These are phyloP conservation scores for Erpornis zantholeuca DNA, from an alignment of 2,113 vertebrate species.

Conservation along the genomic window DNA sequence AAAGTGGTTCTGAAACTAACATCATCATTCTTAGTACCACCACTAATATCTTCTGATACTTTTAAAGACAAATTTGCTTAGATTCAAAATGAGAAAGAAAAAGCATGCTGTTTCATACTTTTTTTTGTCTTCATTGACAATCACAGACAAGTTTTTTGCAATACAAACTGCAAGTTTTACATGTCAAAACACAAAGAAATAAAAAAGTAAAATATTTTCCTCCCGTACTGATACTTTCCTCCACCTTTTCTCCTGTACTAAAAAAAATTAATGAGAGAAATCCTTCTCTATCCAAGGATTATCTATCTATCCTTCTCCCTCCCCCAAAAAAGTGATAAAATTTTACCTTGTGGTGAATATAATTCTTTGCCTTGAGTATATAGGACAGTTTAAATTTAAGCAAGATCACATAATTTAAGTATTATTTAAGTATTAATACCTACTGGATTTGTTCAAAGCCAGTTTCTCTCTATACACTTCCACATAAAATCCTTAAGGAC, in stretches of 20 bases:
- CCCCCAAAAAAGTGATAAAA: fast-evolving
- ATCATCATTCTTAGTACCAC: background rate
- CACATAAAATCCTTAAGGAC: background rate
- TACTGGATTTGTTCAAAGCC: background rate
- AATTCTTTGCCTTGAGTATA: background rate
- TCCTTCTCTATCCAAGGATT: background rate
- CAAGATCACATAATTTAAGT: background rate
- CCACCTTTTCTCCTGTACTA: background rate
- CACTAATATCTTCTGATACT: background rate
- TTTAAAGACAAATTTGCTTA: background rate
- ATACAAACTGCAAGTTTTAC: background rate
- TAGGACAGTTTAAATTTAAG: background rate
- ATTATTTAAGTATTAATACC: background rate
- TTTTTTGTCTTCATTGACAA: background rate
- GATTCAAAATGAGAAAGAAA: background rate
- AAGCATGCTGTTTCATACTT: background rate
- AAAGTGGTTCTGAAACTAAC: background rate
- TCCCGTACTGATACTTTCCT: background rate
- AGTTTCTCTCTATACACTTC: background rate
- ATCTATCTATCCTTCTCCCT: no score
- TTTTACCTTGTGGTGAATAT: background rate
- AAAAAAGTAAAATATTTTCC: background rate
- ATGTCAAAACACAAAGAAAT: background rate
- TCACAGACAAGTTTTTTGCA: background rate
- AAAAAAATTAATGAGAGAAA: background rate